A percentile compares a stretch with the other conserved stretches of the same genome.
These are phyloP conservation scores for Lasioglossum baleicum DNA, from an alignment of 1,140 invertebrate genomes.

Conservation along the genomic window DNA sequence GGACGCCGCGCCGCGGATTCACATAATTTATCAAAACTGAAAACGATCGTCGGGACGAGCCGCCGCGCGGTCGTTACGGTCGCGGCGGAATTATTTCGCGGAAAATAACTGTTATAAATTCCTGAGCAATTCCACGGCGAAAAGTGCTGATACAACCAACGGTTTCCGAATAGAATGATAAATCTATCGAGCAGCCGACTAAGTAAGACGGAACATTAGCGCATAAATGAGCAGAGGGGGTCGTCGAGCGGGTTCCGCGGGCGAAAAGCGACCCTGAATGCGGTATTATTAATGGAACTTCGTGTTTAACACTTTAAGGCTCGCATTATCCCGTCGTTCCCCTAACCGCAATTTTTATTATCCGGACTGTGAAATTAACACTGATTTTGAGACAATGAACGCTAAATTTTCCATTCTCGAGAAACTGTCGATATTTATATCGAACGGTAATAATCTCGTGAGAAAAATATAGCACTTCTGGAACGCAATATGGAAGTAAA, in stretches of 20 bases:
- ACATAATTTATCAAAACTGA: conserved; percentile 37
- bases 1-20: conserved; percentile 12
- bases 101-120: conserved; percentile 40
- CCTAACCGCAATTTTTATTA: too few relatives aligned
- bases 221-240: conserved; percentile 67
- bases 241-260: conserved; percentile 2
- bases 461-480: too few relatives aligned
- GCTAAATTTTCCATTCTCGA: too few relatives aligned
- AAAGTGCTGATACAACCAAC: conserved; percentile 46
- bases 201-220: conserved; percentile 63
- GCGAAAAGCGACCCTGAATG: conserved; percentile 63
- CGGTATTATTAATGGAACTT: conserved; percentile 67
- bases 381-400: too few relatives aligned
- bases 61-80: neutral
- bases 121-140: conserved; percentile 2
- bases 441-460: too few relatives aligned
- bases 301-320: conserved; percentile 57
- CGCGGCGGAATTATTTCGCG: conserved; percentile 29
- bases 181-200: conserved; percentile 53
- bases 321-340: neutral
- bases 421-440: too few relatives aligned
- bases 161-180: conserved; percentile 65
- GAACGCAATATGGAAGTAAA: neutral
- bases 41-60: conserved; percentile 1
- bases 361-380: too few relatives aligned